A percentile compares a stretch with the other conserved stretches of the same genome.
These are phyloP conservation scores for Carollia perspicillata DNA, from an alignment of 2,113 vertebrate genomes.

Conservation along the genomic window DNA sequence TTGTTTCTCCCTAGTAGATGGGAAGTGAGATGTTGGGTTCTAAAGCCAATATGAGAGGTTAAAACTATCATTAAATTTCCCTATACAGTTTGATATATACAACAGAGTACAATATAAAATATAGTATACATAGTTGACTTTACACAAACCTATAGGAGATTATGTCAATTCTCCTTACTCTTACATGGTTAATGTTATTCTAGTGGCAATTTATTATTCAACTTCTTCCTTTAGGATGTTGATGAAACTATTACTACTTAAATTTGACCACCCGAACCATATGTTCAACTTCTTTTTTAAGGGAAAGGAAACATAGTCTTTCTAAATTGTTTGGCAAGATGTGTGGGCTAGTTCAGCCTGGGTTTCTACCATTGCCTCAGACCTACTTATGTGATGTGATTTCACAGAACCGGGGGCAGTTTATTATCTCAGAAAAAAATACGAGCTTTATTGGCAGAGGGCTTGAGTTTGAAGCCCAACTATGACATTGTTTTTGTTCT, in stretches of 20 bases:
- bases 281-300: not conserved
- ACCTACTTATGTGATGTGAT: not conserved
- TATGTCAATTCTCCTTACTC: not conserved
- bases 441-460: not conserved
- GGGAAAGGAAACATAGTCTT: constrained; percentile 11
- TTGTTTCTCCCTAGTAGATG: not conserved
- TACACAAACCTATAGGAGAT: not conserved
- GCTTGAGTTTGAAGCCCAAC: not conserved
- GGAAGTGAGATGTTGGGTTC: not conserved
- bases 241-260: not conserved
- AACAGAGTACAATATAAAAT: not conserved
- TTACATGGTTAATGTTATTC: not conserved
- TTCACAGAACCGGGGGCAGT: not conserved
- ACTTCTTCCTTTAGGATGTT: not conserved
- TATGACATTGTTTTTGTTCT: not conserved
- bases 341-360: not conserved
- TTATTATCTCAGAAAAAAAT: constrained; percentile 4
- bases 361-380: not conserved
- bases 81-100: not conserved
- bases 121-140: not conserved
- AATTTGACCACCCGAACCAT: not conserved
- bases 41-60: not conserved
- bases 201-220: constrained; percentile 40
- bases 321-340: not conserved
- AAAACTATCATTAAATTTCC: not conserved